Conservation (phyloP, 2,797 vertebrate genomes). For the Anableps anableps region DNA sequence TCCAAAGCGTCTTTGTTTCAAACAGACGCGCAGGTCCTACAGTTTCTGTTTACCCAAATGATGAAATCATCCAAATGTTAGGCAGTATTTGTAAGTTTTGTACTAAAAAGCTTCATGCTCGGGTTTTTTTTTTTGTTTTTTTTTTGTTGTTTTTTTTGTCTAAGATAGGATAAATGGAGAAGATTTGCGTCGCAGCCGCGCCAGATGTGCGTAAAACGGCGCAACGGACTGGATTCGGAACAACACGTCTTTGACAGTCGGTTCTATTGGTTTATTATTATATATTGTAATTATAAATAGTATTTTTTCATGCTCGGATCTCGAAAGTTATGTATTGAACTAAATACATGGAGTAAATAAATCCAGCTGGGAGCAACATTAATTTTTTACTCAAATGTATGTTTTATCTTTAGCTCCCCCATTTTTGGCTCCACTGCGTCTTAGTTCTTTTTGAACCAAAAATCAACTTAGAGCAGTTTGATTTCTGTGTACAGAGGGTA, state of each 20-base stretch:
- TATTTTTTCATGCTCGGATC: neutral
- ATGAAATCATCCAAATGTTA: neutral
- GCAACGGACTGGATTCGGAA: slow-evolving; percentile 35
- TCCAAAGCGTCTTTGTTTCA: neutral
- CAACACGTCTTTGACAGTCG: slow-evolving; percentile 9
- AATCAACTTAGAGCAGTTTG: neutral
- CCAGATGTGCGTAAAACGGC: slow-evolving; percentile 66
- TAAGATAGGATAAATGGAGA: neutral
- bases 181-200: slow-evolving; percentile 27
- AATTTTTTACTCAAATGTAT: neutral
- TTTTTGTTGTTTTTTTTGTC: too few species aligned
- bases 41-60: neutral
- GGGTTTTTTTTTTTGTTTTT: neutral
- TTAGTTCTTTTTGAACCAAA: neutral
- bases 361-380: neutral
- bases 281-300: slow-evolving; percentile 26
- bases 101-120: neutral
- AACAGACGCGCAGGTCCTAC: neutral
- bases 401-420: neutral
- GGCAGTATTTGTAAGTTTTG: neutral
- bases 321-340: neutral
- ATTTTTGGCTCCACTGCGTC: too few species aligned
- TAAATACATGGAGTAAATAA: neutral
- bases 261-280: slow-evolving; percentile 3
- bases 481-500: neutral